Conservation (phyloP, 2,797 vertebrate genomes). For the Centropyge bicolor region DNA sequence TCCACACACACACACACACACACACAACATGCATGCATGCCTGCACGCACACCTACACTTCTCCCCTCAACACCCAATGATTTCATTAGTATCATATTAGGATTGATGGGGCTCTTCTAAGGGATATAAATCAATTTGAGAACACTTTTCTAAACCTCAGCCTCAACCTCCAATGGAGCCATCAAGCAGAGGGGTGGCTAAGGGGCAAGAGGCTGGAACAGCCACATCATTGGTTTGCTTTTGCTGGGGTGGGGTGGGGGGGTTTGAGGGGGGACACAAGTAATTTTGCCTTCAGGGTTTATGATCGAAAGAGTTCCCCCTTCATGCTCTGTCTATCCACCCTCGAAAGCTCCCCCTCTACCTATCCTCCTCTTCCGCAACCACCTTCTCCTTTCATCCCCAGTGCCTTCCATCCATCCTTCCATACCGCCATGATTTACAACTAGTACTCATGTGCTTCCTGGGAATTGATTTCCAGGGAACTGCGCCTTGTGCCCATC, state of each 20-base stretch:
- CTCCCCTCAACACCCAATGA: slow-evolving; percentile 71
- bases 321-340: slow-evolving; percentile 65
- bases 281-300: slow-evolving; percentile 78
- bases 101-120: slow-evolving; percentile 82
- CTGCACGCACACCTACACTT: slow-evolving; percentile 29
- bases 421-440: slow-evolving; percentile 80
- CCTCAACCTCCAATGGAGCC: slow-evolving; percentile 73
- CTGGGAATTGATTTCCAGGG: slow-evolving; percentile 87
- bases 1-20: slow-evolving; percentile 18
- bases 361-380: slow-evolving; percentile 62
- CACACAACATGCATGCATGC: slow-evolving; percentile 30
- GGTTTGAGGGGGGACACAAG: slow-evolving; percentile 48
- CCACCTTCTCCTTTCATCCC: slow-evolving; percentile 69
- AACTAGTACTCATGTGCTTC: slow-evolving; percentile 78
- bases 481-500: slow-evolving; percentile 81
- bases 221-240: slow-evolving; percentile 78
- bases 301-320: slow-evolving; percentile 79
- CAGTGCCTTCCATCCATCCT: slow-evolving; percentile 67
- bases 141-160: slow-evolving; percentile 71
- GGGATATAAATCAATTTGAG: slow-evolving; percentile 83
- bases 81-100: slow-evolving; percentile 83
- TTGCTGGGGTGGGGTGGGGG: slow-evolving; percentile 40
- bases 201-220: slow-evolving; percentile 74
- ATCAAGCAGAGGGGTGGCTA: slow-evolving; percentile 69
- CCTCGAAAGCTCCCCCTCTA: slow-evolving; percentile 42